Conservation (phyloP, 1,140 invertebrate genomes). For the Babylonia areolata region DNA sequence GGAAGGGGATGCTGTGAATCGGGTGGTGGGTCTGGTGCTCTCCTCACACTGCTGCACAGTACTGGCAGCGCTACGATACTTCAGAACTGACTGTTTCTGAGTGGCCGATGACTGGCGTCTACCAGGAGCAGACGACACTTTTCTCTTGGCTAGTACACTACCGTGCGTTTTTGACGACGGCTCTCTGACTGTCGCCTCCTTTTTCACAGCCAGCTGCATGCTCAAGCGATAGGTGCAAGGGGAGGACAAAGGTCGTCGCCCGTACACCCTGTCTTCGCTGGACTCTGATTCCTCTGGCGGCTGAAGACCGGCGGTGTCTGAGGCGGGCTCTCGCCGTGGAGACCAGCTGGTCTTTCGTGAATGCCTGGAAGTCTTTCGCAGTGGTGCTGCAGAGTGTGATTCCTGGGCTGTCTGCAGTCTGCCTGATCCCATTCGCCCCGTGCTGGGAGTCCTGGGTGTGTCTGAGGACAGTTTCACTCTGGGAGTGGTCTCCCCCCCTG, state of each 20-base stretch:
- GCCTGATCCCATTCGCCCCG: not conserved
- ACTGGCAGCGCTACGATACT: not conserved
- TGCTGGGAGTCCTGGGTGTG: not conserved
- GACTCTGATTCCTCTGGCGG: not conserved
- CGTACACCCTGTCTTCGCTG: not conserved
- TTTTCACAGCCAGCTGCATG: not conserved
- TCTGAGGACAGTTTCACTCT: not conserved
- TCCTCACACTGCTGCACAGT: not conserved
- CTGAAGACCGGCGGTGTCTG: too few relatives aligned
- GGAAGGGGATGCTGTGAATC: not conserved
- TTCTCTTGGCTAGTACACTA: not conserved
- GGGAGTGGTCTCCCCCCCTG: not conserved
- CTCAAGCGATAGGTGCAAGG: not conserved
- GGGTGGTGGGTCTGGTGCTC: not conserved
- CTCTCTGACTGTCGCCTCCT: not conserved
- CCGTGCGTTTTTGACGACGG: not conserved
- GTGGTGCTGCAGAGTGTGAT: not conserved
- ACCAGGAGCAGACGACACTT: not conserved
- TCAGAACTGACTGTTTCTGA: not conserved
- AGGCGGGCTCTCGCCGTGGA: too few relatives aligned
- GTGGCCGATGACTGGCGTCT: not conserved
- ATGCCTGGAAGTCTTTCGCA: not conserved
- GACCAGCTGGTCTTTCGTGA: not conserved
- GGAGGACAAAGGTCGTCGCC: not conserved
- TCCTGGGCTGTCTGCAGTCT: not conserved